phyloP scores from a whole-genome alignment of 1,140 invertebrate species.

The Oreohelix idahoensis region DNA sequence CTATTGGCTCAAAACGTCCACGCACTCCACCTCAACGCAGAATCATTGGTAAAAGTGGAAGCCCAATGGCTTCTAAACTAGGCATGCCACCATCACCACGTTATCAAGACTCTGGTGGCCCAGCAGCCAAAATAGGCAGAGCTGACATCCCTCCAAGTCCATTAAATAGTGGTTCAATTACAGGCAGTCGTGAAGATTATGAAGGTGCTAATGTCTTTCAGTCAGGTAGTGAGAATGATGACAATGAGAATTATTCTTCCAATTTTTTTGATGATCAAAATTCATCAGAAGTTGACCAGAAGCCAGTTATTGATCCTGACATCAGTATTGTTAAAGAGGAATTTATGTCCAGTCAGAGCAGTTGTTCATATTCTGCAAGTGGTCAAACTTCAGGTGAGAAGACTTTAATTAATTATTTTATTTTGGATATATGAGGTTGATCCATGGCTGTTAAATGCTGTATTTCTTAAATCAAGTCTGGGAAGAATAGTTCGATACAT shows the following conservation, averaged over 20 bases:
- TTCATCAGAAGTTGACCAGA: constrained; percentile 26
- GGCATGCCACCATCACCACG: constrained; percentile 28
- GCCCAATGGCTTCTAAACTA: neutral
- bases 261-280: constrained; percentile 34
- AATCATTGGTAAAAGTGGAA: constrained; percentile 1
- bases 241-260: constrained; percentile 30
- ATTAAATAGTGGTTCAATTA: neutral
- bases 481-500: no score
- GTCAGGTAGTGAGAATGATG: constrained; percentile 31
- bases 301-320: constrained; percentile 33
- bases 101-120: constrained; percentile 35
- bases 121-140: constrained; percentile 24
- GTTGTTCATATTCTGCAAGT: constrained; percentile 24
- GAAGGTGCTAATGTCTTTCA: constrained; percentile 33
- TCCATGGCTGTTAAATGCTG: no score
- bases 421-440: no score
- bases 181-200: constrained; percentile 15
- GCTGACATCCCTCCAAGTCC: constrained; percentile 29
- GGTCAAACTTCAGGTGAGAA: constrained; percentile 31
- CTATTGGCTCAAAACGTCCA: constrained; percentile 40
- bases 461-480: no score
- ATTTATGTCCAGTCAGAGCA: constrained; percentile 31
- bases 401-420: no score
- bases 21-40: constrained; percentile 29
- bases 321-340: constrained; percentile 39